Evolutionary conservation across 2,113 vertebrate species (phyloP), one percentile per base, ranked within the genome.

Genomic region (Urocitellus parryii): DNA sequence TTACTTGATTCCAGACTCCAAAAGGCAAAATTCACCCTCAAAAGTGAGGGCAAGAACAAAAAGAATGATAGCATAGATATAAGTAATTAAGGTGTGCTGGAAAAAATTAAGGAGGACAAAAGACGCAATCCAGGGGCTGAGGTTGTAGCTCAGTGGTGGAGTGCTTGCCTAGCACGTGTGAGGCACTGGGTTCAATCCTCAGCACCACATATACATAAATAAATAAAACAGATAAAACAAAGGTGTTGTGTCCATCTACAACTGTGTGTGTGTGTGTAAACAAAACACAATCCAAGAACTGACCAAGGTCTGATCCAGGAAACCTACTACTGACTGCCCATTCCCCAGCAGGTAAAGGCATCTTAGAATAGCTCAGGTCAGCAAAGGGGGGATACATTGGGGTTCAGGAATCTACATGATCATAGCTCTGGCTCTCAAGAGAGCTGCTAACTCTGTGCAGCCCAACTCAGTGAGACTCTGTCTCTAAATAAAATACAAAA

Each of bases 321-420:
- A 77, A n/a, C 5, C 17, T 37, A 70, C 32, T 3, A 1, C 13
- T 80, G 9, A 82, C 17, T 67, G 32, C 29, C 65, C 11, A 7
- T 42, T 73, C 34, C 9, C 58, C 45, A 34, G 58, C 42, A 72
- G 8, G 2, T 37, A 7, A 84, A 42, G 45, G 20, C 34, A 20
- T 2, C 16, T 27, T 32, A 5, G 37, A 45, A 56, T 3, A 17
- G 5, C 51, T 56, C 77, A 88, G 4, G 42, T 45, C 45, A 17
- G 7, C 14, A 20, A 32, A 12, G 0, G 5, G 4, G 2, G 32
- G n/a, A 13, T 14, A 13, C 14, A 5, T 1, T 42, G 25, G 39
- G 16, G 27, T 17, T 56, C 63, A 39, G 4, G 17, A 39, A 48
- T 4, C 65, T 61, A n/a, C 3, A 1, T 39, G 25, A 7, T 86